Evolutionary conservation across 2,113 vertebrate species (phyloP), one percentile per base, ranked within the genome.

Genomic region (Nymphicus hollandicus): DNA sequence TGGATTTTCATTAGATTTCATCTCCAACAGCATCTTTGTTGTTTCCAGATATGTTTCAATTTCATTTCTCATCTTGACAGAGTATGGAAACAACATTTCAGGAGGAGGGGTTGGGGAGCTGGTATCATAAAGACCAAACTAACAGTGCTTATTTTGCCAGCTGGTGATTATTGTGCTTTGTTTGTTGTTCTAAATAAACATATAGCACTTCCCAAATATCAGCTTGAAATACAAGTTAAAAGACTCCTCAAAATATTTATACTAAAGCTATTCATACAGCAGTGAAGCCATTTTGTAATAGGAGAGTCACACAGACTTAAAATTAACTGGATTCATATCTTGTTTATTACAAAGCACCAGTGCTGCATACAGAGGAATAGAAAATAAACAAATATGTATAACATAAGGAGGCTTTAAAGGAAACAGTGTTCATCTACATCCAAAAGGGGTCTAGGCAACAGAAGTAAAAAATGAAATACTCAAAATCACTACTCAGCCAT

Each of bases 1-100:
- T 65, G 56, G 87, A 80, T 95, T 95, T 95, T 95, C 35, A 56
- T 80, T 66, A 96, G 47, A 70, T 88, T 92, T 71, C 61, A 81
- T 87, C 65, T 92, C 78, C 70, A 76, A 76, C 66, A 86, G 7
- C 46, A 31, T 60, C 78, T 92, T 65, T 85, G 52, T 86, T 10
- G 17, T 91, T 93, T 95, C 56, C 70, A 95, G 52, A 43, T 68
- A 87, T 71, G 52, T 85, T 94, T 89, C 89, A 64, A 69, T 89
- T 89, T 91, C 25, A 89, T 93, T 95, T 85, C 85, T 93, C 66
- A 80, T 69, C 29, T 71, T 76, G 78, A 80, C 1, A 0, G 43
- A 37, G 52, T 55, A 39, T 20, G 25, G 39, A 87, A 95, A 89
- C 16, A 88, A 63, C 7, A 56, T 44, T 84, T 28, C 18, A 8